Base-by-base conservation (phyloP, 2,113 vertebrate genomes). In the Heterochromis multidens region DNA sequence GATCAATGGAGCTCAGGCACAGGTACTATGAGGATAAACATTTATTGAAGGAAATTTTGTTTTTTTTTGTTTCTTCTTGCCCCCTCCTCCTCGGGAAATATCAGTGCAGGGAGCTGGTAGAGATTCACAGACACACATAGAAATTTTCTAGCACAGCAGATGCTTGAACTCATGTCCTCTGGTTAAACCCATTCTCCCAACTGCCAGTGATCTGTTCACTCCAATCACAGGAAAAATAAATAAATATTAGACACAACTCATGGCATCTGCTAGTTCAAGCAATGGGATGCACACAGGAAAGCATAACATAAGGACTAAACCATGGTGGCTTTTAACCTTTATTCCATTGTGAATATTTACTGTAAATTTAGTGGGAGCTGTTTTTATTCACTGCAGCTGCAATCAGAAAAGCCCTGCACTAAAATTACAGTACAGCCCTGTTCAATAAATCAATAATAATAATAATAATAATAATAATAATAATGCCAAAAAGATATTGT, bases 1-100 rank as follows among this genome's bases (percentile, higher is more conserved):
- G 97, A 96, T 94, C 88, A 97, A 89, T 1, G 97, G 97, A 46
- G 93, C 94, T 10, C 94, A 92, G 59, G 59, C 90, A 0, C 97
- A 97, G 96, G 98, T 98, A 91, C 43, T 1, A 52, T 21, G 54
- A 19, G 33, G 2, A 7, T 37, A 25, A 46, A 27, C 4, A 74
- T 46, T 12, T 3, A 12, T 16, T 13, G 2, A 5, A 61, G 19
- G 17, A 57, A 56, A 31, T 58, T 52, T n/a, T 9, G 5, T 23
- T 63, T n/a, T n/a, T n/a, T n/a, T n/a, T 81, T 80, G 4, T 58
- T 60, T 25, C 49, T 17, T 43, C 33, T 9, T 49, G 2, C 7
- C 7, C 7, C 2, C 3, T 29, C 33, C 62, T 40, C 25, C 33
- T 33, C 13, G 9, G n/a, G 6, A 58, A 25, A 37, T 3, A 11